Evolutionary conservation across 2,888 invertebrate species (phyloP), one percentile per base, ranked within the genome.

Genomic region (Campoletis raptor): DNA sequence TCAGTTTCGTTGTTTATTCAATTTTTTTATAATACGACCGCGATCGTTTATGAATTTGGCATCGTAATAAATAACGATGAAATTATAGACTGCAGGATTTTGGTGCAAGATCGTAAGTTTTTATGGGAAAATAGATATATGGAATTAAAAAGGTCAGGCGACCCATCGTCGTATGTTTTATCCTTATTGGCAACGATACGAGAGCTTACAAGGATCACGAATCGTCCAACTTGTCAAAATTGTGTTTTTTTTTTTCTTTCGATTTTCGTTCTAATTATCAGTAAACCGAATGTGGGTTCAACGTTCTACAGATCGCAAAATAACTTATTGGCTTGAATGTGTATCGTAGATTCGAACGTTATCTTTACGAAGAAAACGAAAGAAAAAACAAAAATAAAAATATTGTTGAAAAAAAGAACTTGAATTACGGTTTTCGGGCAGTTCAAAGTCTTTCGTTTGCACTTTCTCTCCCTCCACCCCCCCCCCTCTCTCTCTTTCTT

Each of bases 281-380:
- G n/a, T 36, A 66, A 40, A 73, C 78, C 77, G 72, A 30, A 83
- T 54, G 21, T 42, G 67, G 52, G 83, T 67, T 79, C 77, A 83
- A 73, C 66, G 78, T 78, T 18, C 40, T 48, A 37, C 40, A 24
- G n/a, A 66, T 48, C 45, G 21, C 45, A 18, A 72, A 61, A 42
- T 36, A 42, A 54, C 37, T 66, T 77, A 77, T 40, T 48, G 48
- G 10, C 42, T 64, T 45, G 37, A 48, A 36, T 12, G n/a, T 61
- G 9, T 74, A 61, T 61, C 30, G 1, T 15, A 61, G 30, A 61
- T 30, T 61, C 30, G 61, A 61, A 30, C 12, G 61, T 61, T 61
- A 61, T 61, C 30, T 15, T 15, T 15, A 30, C 30, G 48, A 30
- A 54, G 54, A 21, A 54, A 30, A n/a, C 18, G n/a, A n/a, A 30